These are phyloP conservation scores for Dissostichus mawsoni DNA, from an alignment of 2,113 vertebrate genomes.

Conservation along the genomic window DNA sequence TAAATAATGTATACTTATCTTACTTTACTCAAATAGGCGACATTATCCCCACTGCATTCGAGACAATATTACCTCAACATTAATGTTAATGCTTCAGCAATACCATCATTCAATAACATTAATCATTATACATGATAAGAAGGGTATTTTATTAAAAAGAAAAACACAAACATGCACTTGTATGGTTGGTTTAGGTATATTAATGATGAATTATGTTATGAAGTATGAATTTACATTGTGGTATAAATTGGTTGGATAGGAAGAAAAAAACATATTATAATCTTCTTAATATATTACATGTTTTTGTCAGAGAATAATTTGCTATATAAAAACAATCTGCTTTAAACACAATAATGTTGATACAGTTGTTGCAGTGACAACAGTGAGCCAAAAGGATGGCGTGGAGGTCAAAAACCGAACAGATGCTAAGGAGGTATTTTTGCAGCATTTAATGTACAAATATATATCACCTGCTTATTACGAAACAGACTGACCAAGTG, in stretches of 20 bases:
- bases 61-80: background rate
- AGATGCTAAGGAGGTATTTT: background rate
- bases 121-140: no score
- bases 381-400: background rate
- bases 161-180: no score
- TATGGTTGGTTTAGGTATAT: no score
- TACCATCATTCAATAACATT: no score
- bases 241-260: no score
- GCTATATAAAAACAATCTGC: background rate
- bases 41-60: background rate
- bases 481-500: background rate
- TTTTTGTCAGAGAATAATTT: background rate
- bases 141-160: no score
- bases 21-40: background rate
- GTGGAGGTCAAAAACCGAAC: conserved; percentile 22
- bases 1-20: background rate
- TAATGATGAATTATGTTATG: no score
- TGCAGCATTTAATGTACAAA: background rate
- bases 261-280: no score
- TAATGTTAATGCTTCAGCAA: background rate
- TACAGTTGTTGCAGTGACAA: background rate
- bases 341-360: background rate
- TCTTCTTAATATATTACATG: background rate
- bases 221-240: no score
- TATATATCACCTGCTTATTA: conserved; percentile 10